Conservation (phyloP, 2,113 vertebrate genomes). For the Dicerorhinus sumatrensis region DNA sequence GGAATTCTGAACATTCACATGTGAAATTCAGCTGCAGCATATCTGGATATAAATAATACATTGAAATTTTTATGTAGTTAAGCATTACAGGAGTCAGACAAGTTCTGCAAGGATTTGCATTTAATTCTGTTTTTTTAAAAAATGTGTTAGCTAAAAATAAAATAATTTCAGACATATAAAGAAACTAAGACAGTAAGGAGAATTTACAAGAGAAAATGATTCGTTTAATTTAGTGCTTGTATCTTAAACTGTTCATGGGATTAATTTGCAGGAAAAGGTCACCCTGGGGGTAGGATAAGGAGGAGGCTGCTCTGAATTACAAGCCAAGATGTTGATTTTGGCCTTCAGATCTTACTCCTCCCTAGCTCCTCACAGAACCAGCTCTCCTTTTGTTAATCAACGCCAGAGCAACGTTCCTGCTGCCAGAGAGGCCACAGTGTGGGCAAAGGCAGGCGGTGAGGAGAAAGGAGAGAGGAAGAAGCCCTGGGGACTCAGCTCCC, state of each 20-base stretch:
- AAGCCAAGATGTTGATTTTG: not conserved
- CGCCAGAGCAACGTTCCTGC: not conserved
- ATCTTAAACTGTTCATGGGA: not conserved
- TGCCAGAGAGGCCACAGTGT: not conserved
- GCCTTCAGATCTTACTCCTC: not conserved
- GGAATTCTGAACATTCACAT: constrained; percentile 69
- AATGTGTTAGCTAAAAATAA: constrained; percentile 80
- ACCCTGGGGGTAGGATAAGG: not conserved
- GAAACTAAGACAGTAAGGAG: constrained; percentile 58
- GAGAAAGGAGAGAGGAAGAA: not conserved
- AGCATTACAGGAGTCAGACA: constrained; percentile 73
- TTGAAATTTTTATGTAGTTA: constrained; percentile 67
- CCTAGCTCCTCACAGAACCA: not conserved
- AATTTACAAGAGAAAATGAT: constrained; percentile 60
- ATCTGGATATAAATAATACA: constrained; percentile 79
- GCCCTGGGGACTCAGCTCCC: not conserved
- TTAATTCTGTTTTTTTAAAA: constrained; percentile 66
- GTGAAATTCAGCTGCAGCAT: constrained; percentile 72
- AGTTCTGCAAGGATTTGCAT: constrained; percentile 78
- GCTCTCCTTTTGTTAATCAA: not conserved
- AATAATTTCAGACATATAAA: constrained; percentile 64
- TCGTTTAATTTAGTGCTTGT: constrained; percentile 22
- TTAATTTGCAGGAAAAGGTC: constrained; percentile 41
- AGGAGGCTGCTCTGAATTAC: not conserved
- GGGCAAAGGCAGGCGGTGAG: not conserved